Base-by-base conservation (phyloP, 2,797 vertebrate species). In the Microcaecilia unicolor region DNA sequence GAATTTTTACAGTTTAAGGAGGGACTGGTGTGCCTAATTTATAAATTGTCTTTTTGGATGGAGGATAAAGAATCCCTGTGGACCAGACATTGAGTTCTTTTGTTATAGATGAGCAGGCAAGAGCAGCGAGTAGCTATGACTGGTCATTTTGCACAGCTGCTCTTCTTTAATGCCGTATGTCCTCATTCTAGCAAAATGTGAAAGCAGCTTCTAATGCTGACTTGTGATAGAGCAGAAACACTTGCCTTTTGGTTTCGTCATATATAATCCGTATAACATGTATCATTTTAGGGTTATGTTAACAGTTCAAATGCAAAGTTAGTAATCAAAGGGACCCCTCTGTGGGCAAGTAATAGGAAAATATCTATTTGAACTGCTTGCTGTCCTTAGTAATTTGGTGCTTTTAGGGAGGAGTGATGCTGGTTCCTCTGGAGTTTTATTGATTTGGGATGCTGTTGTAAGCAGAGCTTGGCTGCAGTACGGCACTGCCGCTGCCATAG, bases 401-500 rank as follows among this genome's bases (percentile, higher is more conserved):
- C 34, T 28, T 51, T 32, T 46, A 28, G 34, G 8, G 16, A 15
- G 2, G 2, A 11, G n/a, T n/a, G n/a, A n/a, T n/a, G n/a, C 2
- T 9, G 6, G 34, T 21, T 15, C 12, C 8, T 8, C 31, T 52
- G 30, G 34, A 49, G 41, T 50, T 48, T 41, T n/a, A 25, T 39
- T 23, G 31, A 1, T 44, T 18, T 46, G 69, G 52, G 39, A 43
- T 49, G 51, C 31, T 39, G 22, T 56, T 53, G 53, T 51, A 30
- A 53, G 37, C 68, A 42, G 32, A 41, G 10, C 21, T 60, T 31
- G 42, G 33, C 13, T 39, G 60, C 48, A 37, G 7, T 31, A 36
- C n/a, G n/a, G n/a, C 16, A 28, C 35, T 39, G 6, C 22, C 44
- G 65, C 55, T 67, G 51, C 65, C 56, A 58, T 69, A 71, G 71